Evolutionary conservation across 2,113 vertebrate genomes (phyloP).

Genomic region (Aix galericulata): DNA sequence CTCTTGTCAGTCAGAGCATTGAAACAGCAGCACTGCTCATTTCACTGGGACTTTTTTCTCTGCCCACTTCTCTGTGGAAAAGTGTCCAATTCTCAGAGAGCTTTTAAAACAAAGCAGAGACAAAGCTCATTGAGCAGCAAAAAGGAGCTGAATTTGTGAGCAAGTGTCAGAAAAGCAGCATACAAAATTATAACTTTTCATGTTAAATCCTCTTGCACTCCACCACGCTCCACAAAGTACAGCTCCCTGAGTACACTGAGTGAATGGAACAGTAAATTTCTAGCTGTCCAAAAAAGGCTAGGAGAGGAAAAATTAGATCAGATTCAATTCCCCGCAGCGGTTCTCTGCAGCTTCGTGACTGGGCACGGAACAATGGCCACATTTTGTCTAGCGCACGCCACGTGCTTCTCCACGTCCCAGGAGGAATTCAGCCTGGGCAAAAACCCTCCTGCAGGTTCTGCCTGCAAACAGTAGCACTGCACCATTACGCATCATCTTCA

Average conservation of each 20-base stretch:
- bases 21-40: not conserved
- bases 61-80: not conserved
- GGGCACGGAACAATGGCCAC: not conserved
- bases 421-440: not conserved
- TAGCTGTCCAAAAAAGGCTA: not conserved
- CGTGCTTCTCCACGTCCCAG: not conserved
- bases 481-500: not conserved
- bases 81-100: not conserved
- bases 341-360: not conserved
- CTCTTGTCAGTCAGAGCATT: not conserved
- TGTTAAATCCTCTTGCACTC: not conserved
- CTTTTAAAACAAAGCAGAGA: not conserved
- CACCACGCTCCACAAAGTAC: not conserved
- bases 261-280: slow-evolving; percentile 5
- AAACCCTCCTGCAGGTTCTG: not conserved
- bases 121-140: not conserved
- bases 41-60: not conserved
- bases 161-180: slow-evolving; percentile 3
- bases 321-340: not conserved
- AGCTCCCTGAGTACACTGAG: not conserved
- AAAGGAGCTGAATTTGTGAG: not conserved
- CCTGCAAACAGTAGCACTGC: not conserved
- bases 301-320: not conserved
- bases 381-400: not conserved
- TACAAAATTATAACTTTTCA: not conserved